Base-by-base conservation (phyloP, 1,140 invertebrate genomes). In the Pseudomyrmex sp. region DNA sequence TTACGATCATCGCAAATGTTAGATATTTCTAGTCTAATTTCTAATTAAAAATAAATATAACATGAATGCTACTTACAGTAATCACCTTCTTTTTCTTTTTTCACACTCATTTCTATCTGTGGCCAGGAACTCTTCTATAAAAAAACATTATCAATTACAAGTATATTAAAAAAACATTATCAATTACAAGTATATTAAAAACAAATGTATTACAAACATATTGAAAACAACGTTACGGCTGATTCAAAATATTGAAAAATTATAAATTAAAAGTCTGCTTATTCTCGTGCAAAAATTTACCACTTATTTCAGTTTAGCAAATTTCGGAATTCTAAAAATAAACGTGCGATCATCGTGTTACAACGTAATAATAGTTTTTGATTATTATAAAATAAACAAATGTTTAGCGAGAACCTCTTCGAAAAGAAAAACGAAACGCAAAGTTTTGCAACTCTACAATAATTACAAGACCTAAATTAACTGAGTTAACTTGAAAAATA, bases 41-140 rank as follows among this genome's bases (percentile, higher is more conserved):
- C 35, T 35, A 35, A 35, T 7, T 35, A 35, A 35, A 35, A 35
- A 35, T 35, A 35, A 35, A 52, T 15, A 65, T 13, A 50, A n/a
- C 48, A 44, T 48, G 3, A 46, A 68, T 58, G 2, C 66, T 77
- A 77, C 70, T 73, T 23, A 73, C 70, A 70, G 5, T 35, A 35
- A 7, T 35, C 0, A 35, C 0, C 35, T 35, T 35, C 35, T 35
- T 35, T 35, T 35, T 35, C 35, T 35, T 35, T 35, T 5, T 35
- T 5, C 5, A 35, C 0, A 35, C 7, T 7, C 35, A 7, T 35
- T 35, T 35, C 0, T 35, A 35, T 35, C 35, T 15, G 18, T 80
- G 65, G 65, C 50, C 10, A n/a, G 52, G 93, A 93, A 70, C 94
- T 93, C n/a, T 93, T 92, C 69, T 92, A 91, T 46, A 94, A 83